Percentiles rank a stretch among this genome's conserved stretches.
Evolutionary conservation across 2,888 invertebrate genomes (phyloP).

Genomic region (Adela reaumurella): DNA sequence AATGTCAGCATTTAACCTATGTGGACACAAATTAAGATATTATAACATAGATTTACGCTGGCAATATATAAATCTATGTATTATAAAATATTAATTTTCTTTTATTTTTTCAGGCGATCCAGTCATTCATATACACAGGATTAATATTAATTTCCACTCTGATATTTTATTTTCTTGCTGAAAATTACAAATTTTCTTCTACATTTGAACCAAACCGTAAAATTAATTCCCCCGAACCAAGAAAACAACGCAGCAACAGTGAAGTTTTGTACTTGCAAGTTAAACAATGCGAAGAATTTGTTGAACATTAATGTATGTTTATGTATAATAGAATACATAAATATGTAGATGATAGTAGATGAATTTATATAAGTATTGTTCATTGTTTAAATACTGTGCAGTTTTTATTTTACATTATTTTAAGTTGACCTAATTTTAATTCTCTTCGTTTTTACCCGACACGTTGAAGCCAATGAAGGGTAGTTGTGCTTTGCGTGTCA

Average conservation of each 20-base stretch:
- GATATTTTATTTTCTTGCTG: constrained; percentile 1
- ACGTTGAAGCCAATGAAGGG: no score
- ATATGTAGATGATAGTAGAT: no score
- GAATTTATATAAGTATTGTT: no score
- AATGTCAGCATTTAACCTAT: neutral
- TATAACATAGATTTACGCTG: neutral
- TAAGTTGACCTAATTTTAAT: no score
- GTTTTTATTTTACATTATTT: no score
- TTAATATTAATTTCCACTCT: constrained; percentile 55
- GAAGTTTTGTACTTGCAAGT: constrained; percentile 28
- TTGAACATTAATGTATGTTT: constrained; percentile 18
- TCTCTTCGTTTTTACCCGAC: no score
- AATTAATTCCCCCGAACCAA: neutral
- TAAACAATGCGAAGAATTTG: constrained; percentile 26
- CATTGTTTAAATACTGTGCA: no score
- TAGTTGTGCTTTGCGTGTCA: no score
- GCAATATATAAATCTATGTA: no score
- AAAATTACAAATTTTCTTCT: neutral
- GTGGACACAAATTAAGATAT: constrained; percentile 1
- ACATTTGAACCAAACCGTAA: neutral
- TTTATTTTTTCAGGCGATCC: constrained; percentile 64
- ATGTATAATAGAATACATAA: no score
- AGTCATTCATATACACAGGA: constrained; percentile 76
- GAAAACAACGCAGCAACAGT: constrained; percentile 21
- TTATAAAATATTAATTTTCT: neutral